phyloP scores from a whole-genome alignment of 2,888 invertebrate genomes.

The Autographa pulchrina region DNA sequence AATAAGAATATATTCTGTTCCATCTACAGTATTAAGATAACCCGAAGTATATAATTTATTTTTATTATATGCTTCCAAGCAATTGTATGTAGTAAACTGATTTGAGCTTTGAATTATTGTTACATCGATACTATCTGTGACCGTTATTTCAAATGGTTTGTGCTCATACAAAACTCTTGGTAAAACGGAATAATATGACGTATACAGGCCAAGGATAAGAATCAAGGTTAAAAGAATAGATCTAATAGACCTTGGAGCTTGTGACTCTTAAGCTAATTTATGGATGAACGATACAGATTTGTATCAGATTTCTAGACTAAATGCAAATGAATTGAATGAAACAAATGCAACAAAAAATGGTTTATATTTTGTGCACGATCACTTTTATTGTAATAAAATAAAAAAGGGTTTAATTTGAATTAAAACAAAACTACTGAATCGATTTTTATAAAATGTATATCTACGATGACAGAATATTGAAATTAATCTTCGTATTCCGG shows the following conservation, averaged over 20 bases:
- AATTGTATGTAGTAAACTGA: slow-evolving; percentile 30
- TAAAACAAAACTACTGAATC: too few relatives aligned
- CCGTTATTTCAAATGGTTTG: slow-evolving; percentile 51
- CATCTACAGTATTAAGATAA: slow-evolving; percentile 5
- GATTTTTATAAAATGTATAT: too few relatives aligned
- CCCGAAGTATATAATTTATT: slow-evolving; percentile 32
- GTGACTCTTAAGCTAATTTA: background rate
- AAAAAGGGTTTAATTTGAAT: too few relatives aligned
- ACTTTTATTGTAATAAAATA: too few relatives aligned
- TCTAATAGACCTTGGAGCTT: background rate
- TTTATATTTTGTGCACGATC: too few relatives aligned
- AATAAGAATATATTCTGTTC: slow-evolving; percentile 6
- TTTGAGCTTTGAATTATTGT: slow-evolving; percentile 32
- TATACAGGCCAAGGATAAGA: slow-evolving; percentile 2
- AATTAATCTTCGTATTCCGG: too few relatives aligned
- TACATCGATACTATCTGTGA: slow-evolving; percentile 36
- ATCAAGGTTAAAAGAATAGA: background rate
- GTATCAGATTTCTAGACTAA: too few relatives aligned
- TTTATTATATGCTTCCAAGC: slow-evolving; percentile 44
- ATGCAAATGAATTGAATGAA: too few relatives aligned
- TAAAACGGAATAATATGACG: slow-evolving; percentile 25
- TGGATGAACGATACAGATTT: background rate
- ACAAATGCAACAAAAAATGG: too few relatives aligned
- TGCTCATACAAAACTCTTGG: slow-evolving; percentile 29
- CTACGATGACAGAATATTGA: too few relatives aligned